These are phyloP conservation scores for Aspiorhynchus laticeps DNA, from an alignment of 2,113 vertebrate genomes.

Conservation along the genomic window DNA sequence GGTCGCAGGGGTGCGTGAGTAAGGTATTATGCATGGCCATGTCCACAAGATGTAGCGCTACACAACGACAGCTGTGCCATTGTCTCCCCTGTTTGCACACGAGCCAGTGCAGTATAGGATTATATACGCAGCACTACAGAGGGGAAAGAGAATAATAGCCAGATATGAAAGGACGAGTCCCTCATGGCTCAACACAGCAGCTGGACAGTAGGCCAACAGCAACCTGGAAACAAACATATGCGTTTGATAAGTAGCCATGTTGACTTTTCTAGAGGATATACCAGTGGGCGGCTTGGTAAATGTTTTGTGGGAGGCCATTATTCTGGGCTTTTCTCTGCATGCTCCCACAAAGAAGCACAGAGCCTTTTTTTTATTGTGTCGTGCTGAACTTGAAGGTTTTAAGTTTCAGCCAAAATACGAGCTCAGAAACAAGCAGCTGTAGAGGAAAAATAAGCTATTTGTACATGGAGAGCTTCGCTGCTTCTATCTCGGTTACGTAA, in stretches of 20 bases:
- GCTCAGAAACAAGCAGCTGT: constrained; percentile 27
- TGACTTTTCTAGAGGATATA: constrained; percentile 41
- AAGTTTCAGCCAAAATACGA: neutral
- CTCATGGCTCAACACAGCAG: constrained; percentile 52
- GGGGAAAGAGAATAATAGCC: constrained; percentile 56
- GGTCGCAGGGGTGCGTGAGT: neutral
- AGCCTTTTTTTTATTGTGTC: neutral
- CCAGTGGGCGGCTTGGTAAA: constrained; percentile 46
- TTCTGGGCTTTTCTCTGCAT: constrained; percentile 30
- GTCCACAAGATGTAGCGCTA: constrained; percentile 78
- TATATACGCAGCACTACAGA: constrained; percentile 74
- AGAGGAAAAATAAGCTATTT: constrained; percentile 1
- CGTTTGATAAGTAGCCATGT: constrained; percentile 47
- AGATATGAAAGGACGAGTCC: constrained; percentile 51
- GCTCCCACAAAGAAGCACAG: constrained; percentile 9
- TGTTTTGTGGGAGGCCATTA: constrained; percentile 49
- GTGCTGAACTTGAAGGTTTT: constrained; percentile 8
- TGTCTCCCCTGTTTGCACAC: constrained; percentile 81
- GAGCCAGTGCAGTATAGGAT: constrained; percentile 83
- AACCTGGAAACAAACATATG: constrained; percentile 50
- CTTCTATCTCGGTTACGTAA: constrained; percentile 14
- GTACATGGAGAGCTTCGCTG: neutral
- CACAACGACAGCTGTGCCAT: constrained; percentile 82
- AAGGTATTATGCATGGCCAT: constrained; percentile 75
- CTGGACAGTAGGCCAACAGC: constrained; percentile 47